phyloP scores from a whole-genome alignment of 2,113 vertebrate genomes.

The Mesitornis unicolor region DNA sequence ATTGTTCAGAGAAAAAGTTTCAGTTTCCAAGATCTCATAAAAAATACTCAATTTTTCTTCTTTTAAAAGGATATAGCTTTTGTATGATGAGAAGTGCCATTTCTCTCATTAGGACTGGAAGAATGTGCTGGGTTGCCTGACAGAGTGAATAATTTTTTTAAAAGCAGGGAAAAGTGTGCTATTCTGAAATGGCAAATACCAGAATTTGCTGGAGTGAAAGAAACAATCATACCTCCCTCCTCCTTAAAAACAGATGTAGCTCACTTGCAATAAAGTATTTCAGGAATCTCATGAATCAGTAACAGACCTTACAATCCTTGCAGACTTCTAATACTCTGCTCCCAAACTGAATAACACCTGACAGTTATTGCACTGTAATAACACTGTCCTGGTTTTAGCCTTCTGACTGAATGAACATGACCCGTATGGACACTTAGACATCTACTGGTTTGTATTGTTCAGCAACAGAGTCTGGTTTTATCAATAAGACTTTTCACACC shows the following conservation, averaged over 20 bases:
- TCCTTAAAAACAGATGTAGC: not conserved
- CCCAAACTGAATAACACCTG: not conserved
- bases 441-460: not conserved
- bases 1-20: not conserved
- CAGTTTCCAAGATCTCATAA: not conserved
- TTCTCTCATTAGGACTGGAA: not conserved
- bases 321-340: not conserved
- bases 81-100: not conserved
- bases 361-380: not conserved
- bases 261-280: not conserved
- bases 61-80: not conserved
- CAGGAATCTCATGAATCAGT: not conserved
- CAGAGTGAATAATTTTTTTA: not conserved
- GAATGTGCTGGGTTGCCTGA: not conserved
- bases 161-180: not conserved
- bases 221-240: rapidly evolving
- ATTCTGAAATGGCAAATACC: not conserved
- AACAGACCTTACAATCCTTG: not conserved
- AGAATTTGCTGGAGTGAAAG: not conserved
- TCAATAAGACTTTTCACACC: not conserved
- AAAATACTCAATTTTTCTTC: not conserved
- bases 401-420: not conserved
- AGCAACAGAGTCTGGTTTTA: not conserved
- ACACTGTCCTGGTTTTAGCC: not conserved
- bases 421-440: no score